Base-by-base conservation (phyloP, 2,888 invertebrate genomes). In the Melanargia galathea region DNA sequence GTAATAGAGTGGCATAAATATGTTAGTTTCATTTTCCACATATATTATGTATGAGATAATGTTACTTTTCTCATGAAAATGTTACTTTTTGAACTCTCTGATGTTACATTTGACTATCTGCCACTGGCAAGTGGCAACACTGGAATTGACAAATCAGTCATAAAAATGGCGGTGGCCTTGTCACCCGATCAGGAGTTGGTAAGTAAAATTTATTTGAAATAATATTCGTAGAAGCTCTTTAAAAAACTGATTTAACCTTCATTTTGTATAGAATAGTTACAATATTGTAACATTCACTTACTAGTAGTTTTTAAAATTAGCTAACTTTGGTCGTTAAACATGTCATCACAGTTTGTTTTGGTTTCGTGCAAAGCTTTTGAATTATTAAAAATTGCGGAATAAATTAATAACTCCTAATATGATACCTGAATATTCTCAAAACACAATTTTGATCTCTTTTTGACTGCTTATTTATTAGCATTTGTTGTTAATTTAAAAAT, bases 161-260 rank as follows among this genome's bases (percentile, higher is more conserved):
- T 70, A 84, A 92, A 92, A 76, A 92, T 91, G 95, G 95, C 95
- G 92, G 94, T 94, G 92, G 93, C 93, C 81, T 92, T 95, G 92
- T 94, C 95, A 90, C 93, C 93, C 84, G 95, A 95, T 86, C 95
- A 95, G 84, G 95, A 95, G 90, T 93, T 94, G 93, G 95, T 95
- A 85, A 94, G 94, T 93, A 48, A 60, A 64, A 68, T 59, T 63
- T 40, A 49, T 64, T 49, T 67, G 55, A 70, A 70, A 68, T 76
- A 72, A 64, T 70, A 70, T 68, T 52, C 33, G 66, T 48, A 13
- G 13, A 51, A 24, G 13, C 48, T 49, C 33, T 33, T 46, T 26
- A 30, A 11, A 38, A 26, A 52, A 20, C 16, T 45, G 13, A n/a
- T 33, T 45, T n/a, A 11, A n/a, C 2, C 6, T 13, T 22, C 18